A percentile compares a stretch with the other conserved stretches of the same genome.
Evolutionary conservation across 2,113 vertebrate genomes (phyloP).

Genomic region (Desmodus rotundus): DNA sequence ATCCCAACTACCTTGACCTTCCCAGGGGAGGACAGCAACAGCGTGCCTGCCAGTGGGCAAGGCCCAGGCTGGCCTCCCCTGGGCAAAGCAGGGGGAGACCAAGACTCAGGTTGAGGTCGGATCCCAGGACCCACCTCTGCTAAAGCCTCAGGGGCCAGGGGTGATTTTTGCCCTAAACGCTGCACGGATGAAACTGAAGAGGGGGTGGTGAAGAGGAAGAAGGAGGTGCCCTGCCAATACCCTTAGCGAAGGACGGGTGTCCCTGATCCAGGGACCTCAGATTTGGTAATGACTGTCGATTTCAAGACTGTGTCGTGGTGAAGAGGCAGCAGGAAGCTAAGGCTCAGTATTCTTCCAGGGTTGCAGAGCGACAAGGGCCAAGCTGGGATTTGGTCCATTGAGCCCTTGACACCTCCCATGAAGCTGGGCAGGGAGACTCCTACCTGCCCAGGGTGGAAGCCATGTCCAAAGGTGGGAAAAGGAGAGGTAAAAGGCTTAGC

Average conservation of each 20-base stretch:
- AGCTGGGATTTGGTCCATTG: neutral
- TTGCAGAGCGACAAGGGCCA: neutral
- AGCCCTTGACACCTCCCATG: accelerated
- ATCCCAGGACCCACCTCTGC: neutral
- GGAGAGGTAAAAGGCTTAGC: accelerated
- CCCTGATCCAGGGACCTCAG: neutral
- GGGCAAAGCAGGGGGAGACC: neutral
- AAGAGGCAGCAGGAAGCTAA: neutral
- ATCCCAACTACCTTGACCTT: neutral
- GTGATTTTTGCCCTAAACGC: neutral
- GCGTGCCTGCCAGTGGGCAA: accelerated
- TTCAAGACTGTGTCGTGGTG: neutral
- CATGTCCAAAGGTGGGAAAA: neutral
- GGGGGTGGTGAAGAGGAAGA: neutral
- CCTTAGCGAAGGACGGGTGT: neutral
- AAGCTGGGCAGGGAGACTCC: neutral
- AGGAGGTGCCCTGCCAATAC: neutral
- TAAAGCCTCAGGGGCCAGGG: neutral
- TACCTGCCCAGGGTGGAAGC: neutral
- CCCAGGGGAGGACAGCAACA: accelerated
- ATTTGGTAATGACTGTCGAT: neutral
- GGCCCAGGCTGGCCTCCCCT: neutral
- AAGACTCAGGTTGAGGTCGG: neutral
- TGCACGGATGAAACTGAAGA: neutral
- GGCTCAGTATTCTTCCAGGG: neutral